Evolutionary conservation across 2,113 vertebrate genomes (phyloP), one percentile per base, ranked within the genome.

Genomic region (Sinocyclocheilus anophthalmus): DNA sequence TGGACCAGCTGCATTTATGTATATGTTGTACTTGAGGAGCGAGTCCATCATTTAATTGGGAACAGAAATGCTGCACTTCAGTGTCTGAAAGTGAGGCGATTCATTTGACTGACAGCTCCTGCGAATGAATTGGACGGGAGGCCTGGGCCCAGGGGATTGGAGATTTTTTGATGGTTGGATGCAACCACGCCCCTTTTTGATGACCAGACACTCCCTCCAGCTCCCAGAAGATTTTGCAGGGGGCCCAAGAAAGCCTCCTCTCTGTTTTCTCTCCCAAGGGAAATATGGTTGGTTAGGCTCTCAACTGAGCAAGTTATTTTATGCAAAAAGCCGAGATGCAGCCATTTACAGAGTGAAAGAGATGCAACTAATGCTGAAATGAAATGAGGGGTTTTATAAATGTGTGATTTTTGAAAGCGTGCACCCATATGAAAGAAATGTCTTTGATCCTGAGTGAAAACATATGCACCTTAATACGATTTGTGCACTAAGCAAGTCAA

Each of bases 111-210:
- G 84, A 79, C 84, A 85, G 84, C 73, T 79, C 76, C 22, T 20
- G 2, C 20, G 75, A 78, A 50, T 85, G 76, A 78, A 79, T 70
- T 57, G 45, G 37, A 65, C 48, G 70, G 24, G 55, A 14, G 37
- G 72, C 45, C 42, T 70, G 2, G 13, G 45, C 76, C 76, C 48
- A 69, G 63, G 84, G 84, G 76, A 50, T 45, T 50, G 84, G 61
- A 67, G 26, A 50, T n/a, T 55, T 85, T 79, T 79, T 79, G 61
- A 79, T 85, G 76, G 30, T 48, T 53, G 63, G 22, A 53, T 70
- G 63, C 76, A 79, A 48, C 30, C 76, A 77, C 84, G 14, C 84
- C 84, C 61, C 30, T 69, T 85, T 79, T 70, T 79, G 84, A 79
- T 85, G 76, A 77, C 57, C 84, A 79, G 75, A 79, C 61, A 67